phyloP scores from a whole-genome alignment of 2,797 vertebrate genomes.

The Halcyon leucocephala region DNA sequence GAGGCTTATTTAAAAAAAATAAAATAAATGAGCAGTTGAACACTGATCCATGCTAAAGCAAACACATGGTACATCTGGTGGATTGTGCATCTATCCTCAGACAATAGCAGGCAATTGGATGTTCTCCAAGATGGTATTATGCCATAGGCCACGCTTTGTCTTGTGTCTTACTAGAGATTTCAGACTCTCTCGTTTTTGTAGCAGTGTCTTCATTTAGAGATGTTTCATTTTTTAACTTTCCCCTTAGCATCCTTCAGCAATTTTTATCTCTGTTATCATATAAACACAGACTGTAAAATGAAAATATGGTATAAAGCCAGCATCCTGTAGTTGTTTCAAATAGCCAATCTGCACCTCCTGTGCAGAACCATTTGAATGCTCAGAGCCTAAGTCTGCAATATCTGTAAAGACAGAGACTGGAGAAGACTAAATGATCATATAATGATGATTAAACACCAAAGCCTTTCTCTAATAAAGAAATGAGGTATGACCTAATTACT shows the following conservation, averaged over 20 bases:
- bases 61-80: constrained; percentile 56
- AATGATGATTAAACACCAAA: constrained; percentile 78
- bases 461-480: constrained; percentile 75
- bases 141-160: constrained; percentile 53
- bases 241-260: background rate
- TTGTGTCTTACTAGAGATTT: constrained; percentile 40
- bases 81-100: constrained; percentile 57
- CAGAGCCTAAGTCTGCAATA: background rate
- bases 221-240: constrained; percentile 46
- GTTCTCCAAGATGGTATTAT: constrained; percentile 61
- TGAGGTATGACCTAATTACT: constrained; percentile 78
- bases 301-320: background rate
- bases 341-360: background rate
- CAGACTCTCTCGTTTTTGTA: background rate
- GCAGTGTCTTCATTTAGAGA: constrained; percentile 14
- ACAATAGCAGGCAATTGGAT: constrained; percentile 55
- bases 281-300: background rate
- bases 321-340: background rate
- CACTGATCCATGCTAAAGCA: constrained; percentile 65
- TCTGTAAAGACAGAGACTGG: constrained; percentile 18
- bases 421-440: constrained; percentile 68
- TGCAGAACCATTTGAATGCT: background rate
- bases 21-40: constrained; percentile 49
- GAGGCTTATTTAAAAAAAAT: constrained; percentile 48
- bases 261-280: constrained; percentile 25